Conservation (phyloP, 2,113 vertebrate species). For the Aphelocoma coerulescens region DNA sequence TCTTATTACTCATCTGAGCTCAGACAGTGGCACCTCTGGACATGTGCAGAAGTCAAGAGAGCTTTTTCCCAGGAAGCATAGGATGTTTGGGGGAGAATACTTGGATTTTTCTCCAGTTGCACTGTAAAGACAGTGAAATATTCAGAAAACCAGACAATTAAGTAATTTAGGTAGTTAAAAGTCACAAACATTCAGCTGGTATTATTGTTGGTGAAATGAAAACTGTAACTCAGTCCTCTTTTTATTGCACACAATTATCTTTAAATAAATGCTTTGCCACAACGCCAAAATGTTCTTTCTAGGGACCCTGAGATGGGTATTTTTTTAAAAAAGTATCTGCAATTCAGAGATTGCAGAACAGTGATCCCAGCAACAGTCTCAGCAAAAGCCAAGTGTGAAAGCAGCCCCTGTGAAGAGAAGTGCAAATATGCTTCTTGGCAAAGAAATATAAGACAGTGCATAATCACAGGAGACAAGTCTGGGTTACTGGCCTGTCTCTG, state of each 20-base stretch:
- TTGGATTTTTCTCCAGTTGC: neutral
- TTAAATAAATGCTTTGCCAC: neutral
- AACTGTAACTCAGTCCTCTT: neutral
- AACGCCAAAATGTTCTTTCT: neutral
- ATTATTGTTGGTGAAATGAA: neutral
- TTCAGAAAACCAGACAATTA: neutral
- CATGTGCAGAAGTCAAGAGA: neutral
- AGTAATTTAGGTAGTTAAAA: neutral
- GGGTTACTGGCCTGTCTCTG: neutral
- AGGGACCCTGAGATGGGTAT: neutral
- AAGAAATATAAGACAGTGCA: neutral
- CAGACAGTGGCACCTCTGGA: neutral
- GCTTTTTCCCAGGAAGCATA: neutral
- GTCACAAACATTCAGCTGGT: neutral
- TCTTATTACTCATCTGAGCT: neutral
- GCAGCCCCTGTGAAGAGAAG: neutral
- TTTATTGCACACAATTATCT: neutral
- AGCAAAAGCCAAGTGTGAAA: neutral
- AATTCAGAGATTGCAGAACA: neutral
- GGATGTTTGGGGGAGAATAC: neutral
- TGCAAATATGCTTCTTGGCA: neutral
- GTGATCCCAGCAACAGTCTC: neutral
- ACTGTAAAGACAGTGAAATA: neutral
- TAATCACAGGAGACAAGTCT: neutral
- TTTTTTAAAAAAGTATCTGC: neutral